Base-by-base conservation (phyloP, 2,888 invertebrate genomes). In the Teleogryllus oceanicus region DNA sequence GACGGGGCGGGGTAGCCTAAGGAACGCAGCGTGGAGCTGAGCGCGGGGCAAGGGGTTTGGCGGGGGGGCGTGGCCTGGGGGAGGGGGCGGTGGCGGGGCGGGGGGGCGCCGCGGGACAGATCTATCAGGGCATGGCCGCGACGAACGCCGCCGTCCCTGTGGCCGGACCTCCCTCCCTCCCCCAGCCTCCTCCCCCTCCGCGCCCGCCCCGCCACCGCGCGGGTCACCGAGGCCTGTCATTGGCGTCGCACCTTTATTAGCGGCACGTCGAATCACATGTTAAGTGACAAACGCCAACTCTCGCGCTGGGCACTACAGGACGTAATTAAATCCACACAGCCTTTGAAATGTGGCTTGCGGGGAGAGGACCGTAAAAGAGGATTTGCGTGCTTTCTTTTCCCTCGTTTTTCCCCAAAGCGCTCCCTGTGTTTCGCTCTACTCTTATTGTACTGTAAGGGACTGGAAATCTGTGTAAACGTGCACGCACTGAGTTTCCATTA, bases 291-390 rank as follows among this genome's bases (percentile, higher is more conserved):
- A n/a, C n/a, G 62, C 16, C 13, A n/a, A 18, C 62, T n/a, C n/a
- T 62, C 62, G 62, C 62, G 62, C n/a, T 12, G 62, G 37, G 37
- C 37, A 37, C 37, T 37, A 37, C 37, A 37, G 37, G 37, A 37
- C 37, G 37, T 37, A 62, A 62, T 62, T 13, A 62, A 62, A 62
- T 62, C n/a, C 62, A n/a, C 62, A n/a, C 62, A 18, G 62, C 62
- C 62, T 62, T 62, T 62, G 62, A 62, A 62, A 18, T 62, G 62
- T 62, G 62, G 62, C 37, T 62, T n/a, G 62, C 62, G 62, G n/a
- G 62, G n/a, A n/a, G n/a, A 62, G 62, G 62, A n/a, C n/a, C 62
- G 62, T 62, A n/a, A 62, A 62, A 62, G 62, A 13, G 62, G n/a
- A 62, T 62, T 62, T 62, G n/a, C 62, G n/a, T 16, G 13, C 62